These are phyloP conservation scores for Connochaetes taurinus DNA, from an alignment of 2,113 vertebrate species.

Conservation along the genomic window DNA sequence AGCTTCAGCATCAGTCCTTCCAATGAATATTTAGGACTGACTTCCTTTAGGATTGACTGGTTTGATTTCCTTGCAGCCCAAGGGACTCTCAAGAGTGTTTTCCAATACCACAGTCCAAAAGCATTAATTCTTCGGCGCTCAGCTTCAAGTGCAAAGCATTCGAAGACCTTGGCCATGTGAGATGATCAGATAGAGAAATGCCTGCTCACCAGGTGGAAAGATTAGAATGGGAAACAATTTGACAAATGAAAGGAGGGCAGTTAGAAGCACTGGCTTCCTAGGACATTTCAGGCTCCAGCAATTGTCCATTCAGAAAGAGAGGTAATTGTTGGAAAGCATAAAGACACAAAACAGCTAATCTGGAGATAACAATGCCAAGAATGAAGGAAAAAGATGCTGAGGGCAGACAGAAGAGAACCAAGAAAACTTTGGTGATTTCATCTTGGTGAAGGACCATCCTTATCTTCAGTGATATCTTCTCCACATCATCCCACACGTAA, in stretches of 20 bases:
- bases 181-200: background rate
- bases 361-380: background rate
- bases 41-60: background rate
- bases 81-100: background rate
- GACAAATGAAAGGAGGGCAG: background rate
- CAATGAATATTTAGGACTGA: background rate
- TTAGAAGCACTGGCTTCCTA: background rate
- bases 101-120: background rate
- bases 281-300: background rate
- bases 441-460: background rate
- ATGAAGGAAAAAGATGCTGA: background rate
- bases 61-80: background rate
- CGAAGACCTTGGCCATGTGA: background rate
- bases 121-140: fast-evolving
- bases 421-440: background rate
- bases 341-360: background rate
- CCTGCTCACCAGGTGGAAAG: background rate
- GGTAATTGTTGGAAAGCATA: background rate
- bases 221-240: background rate
- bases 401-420: background rate
- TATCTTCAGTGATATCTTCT: background rate
- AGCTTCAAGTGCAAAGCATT: background rate
- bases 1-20: background rate
- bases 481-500: background rate
- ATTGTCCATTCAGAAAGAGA: background rate